phyloP scores from a whole-genome alignment of 2,888 invertebrate genomes.

The Notodonta dromedarius region DNA sequence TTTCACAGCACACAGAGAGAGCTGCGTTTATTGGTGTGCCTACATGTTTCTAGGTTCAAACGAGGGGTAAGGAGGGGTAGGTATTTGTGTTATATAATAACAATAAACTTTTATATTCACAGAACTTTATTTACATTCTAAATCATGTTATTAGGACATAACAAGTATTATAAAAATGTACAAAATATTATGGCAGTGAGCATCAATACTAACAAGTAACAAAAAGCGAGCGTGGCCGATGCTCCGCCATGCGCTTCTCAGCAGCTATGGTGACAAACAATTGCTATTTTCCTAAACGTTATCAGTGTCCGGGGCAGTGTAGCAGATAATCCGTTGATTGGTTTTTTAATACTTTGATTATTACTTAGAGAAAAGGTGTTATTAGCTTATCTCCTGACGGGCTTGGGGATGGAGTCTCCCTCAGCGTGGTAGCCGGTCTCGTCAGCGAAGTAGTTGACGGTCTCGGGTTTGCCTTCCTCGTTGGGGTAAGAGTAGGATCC shows the following conservation, averaged over 20 bases:
- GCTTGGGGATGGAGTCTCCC: slow-evolving; percentile 85
- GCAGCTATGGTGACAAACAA: slow-evolving; percentile 15
- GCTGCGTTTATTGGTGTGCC: no score
- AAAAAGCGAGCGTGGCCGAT: slow-evolving; percentile 8
- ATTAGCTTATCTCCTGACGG: slow-evolving; percentile 46
- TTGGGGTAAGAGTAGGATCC: slow-evolving; percentile 85
- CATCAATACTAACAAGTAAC: slow-evolving; percentile 37
- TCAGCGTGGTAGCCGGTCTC: slow-evolving; percentile 86
- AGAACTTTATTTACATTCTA: slow-evolving; percentile 36
- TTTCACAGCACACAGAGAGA: no score
- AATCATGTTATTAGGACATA: slow-evolving; percentile 46
- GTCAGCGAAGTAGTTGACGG: slow-evolving; percentile 83
- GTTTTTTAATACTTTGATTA: slow-evolving; percentile 23
- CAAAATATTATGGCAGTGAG: slow-evolving; percentile 66
- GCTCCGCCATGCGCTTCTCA: background rate
- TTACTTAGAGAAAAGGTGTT: slow-evolving; percentile 21
- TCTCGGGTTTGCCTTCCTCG: slow-evolving; percentile 78
- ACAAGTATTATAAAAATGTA: slow-evolving; percentile 56
- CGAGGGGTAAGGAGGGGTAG: no score
- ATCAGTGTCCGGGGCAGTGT: slow-evolving; percentile 7
- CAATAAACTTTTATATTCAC: no score
- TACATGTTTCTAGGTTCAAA: no score
- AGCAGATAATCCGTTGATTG: slow-evolving; percentile 15
- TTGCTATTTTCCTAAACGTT: slow-evolving; percentile 14
- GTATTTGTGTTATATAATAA: no score